phyloP scores from a whole-genome alignment of 2,113 vertebrate genomes.

The Nesoenas mayeri region DNA sequence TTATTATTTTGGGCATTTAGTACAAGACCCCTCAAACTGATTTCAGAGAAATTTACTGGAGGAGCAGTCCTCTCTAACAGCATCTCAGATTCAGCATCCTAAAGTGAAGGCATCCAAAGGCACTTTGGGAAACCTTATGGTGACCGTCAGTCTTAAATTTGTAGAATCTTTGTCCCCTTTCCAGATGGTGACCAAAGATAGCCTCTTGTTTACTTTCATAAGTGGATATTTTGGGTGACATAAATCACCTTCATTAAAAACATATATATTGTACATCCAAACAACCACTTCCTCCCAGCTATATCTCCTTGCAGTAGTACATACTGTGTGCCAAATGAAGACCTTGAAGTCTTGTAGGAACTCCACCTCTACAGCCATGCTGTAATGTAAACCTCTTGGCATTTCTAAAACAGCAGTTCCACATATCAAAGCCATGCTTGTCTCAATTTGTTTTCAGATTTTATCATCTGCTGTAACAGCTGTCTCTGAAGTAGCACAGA shows the following conservation, averaged over 20 bases:
- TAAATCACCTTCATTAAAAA: neutral
- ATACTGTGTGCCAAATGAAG: neutral
- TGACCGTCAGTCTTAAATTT: neutral
- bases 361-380: neutral
- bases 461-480: slow-evolving; percentile 57
- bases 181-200: neutral
- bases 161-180: neutral
- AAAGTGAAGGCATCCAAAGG: neutral
- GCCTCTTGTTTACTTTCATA: neutral
- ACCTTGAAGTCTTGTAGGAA: neutral
- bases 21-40: neutral
- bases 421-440: slow-evolving; percentile 17
- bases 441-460: slow-evolving; percentile 41
- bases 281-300: neutral
- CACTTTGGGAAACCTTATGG: neutral
- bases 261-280: neutral
- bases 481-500: slow-evolving; percentile 25
- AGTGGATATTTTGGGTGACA: neutral
- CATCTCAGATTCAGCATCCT: neutral
- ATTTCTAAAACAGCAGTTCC: slow-evolving; percentile 28
- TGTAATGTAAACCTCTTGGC: slow-evolving; percentile 23
- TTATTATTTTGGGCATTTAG: neutral
- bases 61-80: neutral
- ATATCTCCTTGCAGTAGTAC: neutral
- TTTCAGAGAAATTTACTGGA: neutral